Evolutionary conservation across 2,113 vertebrate species (phyloP).

Genomic region (Tragelaphus imberbis): DNA sequence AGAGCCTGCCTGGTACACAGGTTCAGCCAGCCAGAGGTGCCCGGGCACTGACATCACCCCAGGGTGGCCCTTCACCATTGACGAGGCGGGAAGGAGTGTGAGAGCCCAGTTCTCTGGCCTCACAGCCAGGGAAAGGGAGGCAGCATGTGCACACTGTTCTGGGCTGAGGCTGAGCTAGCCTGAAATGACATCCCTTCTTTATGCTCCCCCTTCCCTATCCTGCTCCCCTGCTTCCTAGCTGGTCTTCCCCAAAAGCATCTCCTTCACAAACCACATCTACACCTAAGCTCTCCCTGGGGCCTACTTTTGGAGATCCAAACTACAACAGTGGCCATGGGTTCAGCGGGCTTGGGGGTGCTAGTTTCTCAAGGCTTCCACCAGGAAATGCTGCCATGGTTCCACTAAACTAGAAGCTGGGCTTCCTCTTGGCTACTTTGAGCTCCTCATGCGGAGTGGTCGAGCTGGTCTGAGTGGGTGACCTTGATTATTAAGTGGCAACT

Average conservation of each 20-base stretch:
- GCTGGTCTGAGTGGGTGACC: neutral
- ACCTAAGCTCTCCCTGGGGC: neutral
- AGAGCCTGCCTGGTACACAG: neutral
- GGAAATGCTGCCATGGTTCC: neutral
- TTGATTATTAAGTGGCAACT: too few species aligned
- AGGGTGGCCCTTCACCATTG: neutral
- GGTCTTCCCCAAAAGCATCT: neutral
- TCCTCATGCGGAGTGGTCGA: neutral
- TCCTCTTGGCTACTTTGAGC: neutral
- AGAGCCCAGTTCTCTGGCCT: neutral
- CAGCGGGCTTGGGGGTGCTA: neutral
- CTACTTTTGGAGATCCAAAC: neutral
- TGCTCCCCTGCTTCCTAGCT: neutral
- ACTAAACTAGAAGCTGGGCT: neutral
- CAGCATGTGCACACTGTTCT: rapidly evolving
- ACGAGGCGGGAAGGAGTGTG: neutral
- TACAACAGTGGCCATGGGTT: neutral
- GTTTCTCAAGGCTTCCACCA: neutral
- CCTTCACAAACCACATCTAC: neutral
- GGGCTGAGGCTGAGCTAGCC: neutral
- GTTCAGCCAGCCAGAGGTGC: neutral
- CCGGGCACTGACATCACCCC: neutral
- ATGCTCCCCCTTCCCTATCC: neutral
- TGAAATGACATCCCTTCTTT: neutral
- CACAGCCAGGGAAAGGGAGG: neutral